Evolutionary conservation across 2,113 vertebrate species (phyloP), one percentile per base, ranked within the genome.

Genomic region (Nansenia antarctica): DNA sequence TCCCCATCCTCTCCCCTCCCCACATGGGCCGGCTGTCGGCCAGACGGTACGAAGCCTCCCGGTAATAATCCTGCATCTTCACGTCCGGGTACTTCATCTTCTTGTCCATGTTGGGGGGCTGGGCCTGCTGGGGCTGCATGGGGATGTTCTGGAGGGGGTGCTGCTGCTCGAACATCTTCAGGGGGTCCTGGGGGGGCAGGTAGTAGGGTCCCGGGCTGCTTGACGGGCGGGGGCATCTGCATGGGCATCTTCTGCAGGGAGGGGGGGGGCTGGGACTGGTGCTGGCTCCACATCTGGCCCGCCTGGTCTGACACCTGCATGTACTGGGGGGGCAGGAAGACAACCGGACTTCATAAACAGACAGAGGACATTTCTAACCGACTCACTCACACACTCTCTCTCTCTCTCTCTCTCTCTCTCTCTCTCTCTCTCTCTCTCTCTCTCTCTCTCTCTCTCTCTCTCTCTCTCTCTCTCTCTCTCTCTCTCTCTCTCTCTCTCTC

Each of bases 21-120:
- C 94, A 89, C 61, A 92, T 70, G 2, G 85, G 81, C 68, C 94
- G 88, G 6, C 87, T 92, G 32, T 96, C 96, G 20, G 91, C 83
- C 85, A 96, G 82, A 68, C 91, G 89, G 80, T 96, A 98, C 7
- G 94, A 78, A 24, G 94, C 88, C 62, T 98, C 96, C 97, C 97
- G 98, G 87, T 95, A 97, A 91, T 95, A 95, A 61, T 98, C 96
- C 72, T 94, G 93, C 87, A 96, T 86, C 84, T 96, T 96, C 54
- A 96, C 90, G 76, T 96, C 95, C 69, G 94, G 92, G 76, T 94
- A 98, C 93, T 97, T 97, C 87, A 95, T 92, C 89, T 98, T 98
- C 89, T 98, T 98, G 86, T 98, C 97, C 76, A 98, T 87, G 77
- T 8, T 82, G 74, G 83, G 9, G 32, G 82, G 67, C 14, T 79